Conservation (phyloP, 2,888 invertebrate species). For the Drosophila mayaguana region DNA sequence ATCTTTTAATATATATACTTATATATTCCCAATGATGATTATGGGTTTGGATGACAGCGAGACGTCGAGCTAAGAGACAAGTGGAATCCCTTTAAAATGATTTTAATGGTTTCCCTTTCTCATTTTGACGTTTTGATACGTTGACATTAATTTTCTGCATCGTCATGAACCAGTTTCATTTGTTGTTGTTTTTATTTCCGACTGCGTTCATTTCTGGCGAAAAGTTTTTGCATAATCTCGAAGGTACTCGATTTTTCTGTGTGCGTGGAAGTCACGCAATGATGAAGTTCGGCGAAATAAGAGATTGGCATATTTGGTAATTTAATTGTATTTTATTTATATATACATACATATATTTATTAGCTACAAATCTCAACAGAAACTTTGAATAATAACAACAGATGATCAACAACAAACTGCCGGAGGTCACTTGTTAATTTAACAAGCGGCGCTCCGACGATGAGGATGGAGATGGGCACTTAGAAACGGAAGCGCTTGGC, state of each 20-base stretch:
- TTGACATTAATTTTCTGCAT: constrained; percentile 19
- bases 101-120: not conserved
- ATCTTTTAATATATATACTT: too few species aligned
- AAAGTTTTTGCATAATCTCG: constrained; percentile 49
- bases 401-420: constrained; percentile 70
- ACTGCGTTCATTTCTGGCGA: constrained; percentile 11
- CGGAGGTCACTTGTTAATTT: constrained; percentile 67
- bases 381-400: constrained; percentile 78
- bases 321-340: constrained; percentile 35
- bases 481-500: constrained; percentile 77
- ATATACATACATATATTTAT: constrained; percentile 46
- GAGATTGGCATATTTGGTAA: constrained; percentile 38
- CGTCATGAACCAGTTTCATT: constrained; percentile 39
- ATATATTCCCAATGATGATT: not conserved
- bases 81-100: not conserved
- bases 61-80: not conserved
- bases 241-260: constrained; percentile 40
- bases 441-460: constrained; percentile 54
- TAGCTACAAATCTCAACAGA: constrained; percentile 73
- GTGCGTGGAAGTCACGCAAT: constrained; percentile 20
- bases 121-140: constrained; percentile 1
- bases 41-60: not conserved
- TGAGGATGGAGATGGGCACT: constrained; percentile 29
- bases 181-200: constrained; percentile 16
- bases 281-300: constrained; percentile 12